Evolutionary conservation across 2,888 invertebrate genomes (phyloP), one percentile per base, ranked within the genome.

Genomic region (Aphodius sticticus): DNA sequence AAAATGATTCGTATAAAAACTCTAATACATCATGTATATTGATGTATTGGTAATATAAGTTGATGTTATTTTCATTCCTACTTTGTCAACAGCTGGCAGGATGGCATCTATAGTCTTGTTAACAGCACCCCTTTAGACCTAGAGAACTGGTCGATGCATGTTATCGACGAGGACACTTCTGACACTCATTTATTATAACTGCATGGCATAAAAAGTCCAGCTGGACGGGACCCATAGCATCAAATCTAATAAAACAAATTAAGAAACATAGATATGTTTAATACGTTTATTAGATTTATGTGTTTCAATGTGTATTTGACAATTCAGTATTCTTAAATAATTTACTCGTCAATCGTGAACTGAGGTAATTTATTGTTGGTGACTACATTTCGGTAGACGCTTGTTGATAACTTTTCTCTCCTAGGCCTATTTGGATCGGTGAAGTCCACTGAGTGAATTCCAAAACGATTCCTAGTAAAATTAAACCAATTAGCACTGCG

Each of bases 371-470:
- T 81, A 76, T 85, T 89, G 0, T 89, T 87, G 80, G 87, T 88
- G 70, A 91, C 88, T 16, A 93, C 88, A 76, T 91, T 86, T 82
- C 91, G 91, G 86, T 90, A 91, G 81, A 91, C 89, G 69, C 86
- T 84, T 0, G 91, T 91, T 0, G 94, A 95, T 70, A 91, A 90
- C 85, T 94, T 93, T 0, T 93, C 91, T 0, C 90, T 92, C 81
- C 95, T 90, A 1, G 91, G 89, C 81, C 92, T 91, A 0, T 90
- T 69, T 4, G 76, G 76, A 36, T 80, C 91, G 0, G 88, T 86
- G 85, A 93, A 93, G 85, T 95, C 92, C 0, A 95, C 93, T 84
- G 91, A 89, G 83, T 92, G 92, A 0, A 95, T 83, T 7, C 95
- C 95, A 87, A 93, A 95, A 84, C 90, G 75, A 26, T 78, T 77